Base-by-base conservation (phyloP, 2,113 vertebrate genomes). In the Empidonax alnorum region DNA sequence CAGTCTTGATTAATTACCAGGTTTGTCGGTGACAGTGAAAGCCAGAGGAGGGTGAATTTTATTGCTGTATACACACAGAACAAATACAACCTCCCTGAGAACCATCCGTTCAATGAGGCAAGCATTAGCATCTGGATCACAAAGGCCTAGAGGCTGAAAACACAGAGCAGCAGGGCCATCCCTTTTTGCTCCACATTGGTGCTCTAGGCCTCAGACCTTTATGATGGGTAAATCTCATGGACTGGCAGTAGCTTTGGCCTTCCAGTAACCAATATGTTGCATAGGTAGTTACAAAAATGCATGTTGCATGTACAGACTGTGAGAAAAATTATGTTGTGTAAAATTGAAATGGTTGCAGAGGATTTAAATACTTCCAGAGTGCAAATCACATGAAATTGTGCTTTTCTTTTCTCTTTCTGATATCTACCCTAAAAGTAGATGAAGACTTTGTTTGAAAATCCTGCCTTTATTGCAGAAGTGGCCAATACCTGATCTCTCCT, bases 1-100 rank as follows among this genome's bases (percentile, higher is more conserved):
- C 66, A 94, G 83, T 93, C 89, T 95, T 98, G 97, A 98, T 97
- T 98, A 97, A 98, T 97, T 96, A 97, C 89, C 71, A 89, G 74
- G 88, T 74, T 73, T 95, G 77, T 93, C 94, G 95, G 91, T 94
- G 94, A 97, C 86, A 96, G 69, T 31, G 25, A 94, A 95, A 92
- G 78, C 79, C 94, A 93, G 42, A 75, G 75, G 63, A 91, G 42
- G 77, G 37, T 61, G 58, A 89, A 94, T 82, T 94, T 95, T 83
- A 86, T 61, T 97, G 81, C 58, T 62, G 58, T 69, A 65, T 71
- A 81, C 2, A 41, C 47, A n/a, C 28, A 95, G 91, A 39, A 12
- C 65, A 93, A 89, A 83, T 35, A 49, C 25, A 89, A 28, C 72
- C 95, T 96, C 79, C 89, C 76, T 67, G 80, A 96, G 84, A 95